A percentile compares a stretch with the other conserved stretches of the same genome.
These are phyloP conservation scores for Trichonephila clavipes DNA, from an alignment of 1,140 invertebrate species.

Conservation along the genomic window DNA sequence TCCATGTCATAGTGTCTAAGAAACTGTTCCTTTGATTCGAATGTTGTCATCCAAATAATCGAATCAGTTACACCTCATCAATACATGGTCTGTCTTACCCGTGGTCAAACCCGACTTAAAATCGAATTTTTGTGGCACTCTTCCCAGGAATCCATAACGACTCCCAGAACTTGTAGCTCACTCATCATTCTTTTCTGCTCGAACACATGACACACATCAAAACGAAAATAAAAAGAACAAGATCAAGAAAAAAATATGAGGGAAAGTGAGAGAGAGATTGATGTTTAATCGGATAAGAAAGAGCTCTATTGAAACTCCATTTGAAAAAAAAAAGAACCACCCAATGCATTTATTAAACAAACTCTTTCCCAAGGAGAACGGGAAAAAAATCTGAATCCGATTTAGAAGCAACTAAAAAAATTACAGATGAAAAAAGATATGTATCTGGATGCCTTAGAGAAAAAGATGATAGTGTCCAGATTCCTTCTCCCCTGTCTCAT, in stretches of 20 bases:
- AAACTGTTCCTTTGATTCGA: not conserved
- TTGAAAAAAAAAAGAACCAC: not conserved
- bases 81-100: not conserved
- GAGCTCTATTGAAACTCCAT: slow-evolving; percentile 4
- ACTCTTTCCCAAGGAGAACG: not conserved
- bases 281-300: slow-evolving; percentile 57
- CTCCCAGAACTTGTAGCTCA: slow-evolving; percentile 14
- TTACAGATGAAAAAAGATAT: not conserved
- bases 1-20: not conserved
- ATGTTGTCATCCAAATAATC: not conserved
- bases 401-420: not conserved
- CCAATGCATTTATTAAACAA: slow-evolving; percentile 49
- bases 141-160: not conserved
- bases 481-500: not conserved
- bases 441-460: slow-evolving; percentile 4
- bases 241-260: not conserved
- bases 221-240: not conserved
- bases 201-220: slow-evolving; percentile 40
- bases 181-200: not conserved
- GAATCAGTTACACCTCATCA: not conserved
- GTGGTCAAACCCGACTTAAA: not conserved
- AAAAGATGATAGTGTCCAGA: slow-evolving; percentile 20
- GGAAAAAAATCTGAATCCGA: not conserved
- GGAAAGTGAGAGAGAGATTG: not conserved
- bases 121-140: not conserved